Conservation (phyloP, 2,797 vertebrate genomes). For the Sebastes iracundus region DNA sequence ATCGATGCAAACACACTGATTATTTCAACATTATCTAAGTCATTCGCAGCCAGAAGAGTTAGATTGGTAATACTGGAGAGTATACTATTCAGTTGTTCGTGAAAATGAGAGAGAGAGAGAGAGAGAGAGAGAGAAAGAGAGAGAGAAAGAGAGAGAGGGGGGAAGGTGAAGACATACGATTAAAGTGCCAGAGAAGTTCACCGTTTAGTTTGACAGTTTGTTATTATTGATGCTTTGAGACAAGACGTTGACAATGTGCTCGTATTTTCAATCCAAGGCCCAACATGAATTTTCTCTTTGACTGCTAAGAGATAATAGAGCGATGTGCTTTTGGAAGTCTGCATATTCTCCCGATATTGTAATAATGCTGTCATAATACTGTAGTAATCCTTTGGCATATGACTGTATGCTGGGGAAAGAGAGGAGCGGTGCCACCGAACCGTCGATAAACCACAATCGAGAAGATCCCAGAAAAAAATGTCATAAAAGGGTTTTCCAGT, state of each 20-base stretch:
- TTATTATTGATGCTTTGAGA: conserved; percentile 48
- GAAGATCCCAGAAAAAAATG: background rate
- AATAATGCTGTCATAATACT: conserved; percentile 39
- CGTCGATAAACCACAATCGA: background rate
- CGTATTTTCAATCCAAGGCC: conserved; percentile 33
- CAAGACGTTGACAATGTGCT: conserved; percentile 52
- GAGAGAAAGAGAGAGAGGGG: background rate
- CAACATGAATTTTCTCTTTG: conserved; percentile 9
- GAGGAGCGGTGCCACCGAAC: conserved; percentile 18
- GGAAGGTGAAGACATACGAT: conserved; percentile 45
- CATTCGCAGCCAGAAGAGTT: conserved; percentile 48
- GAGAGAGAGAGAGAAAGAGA: conserved; percentile 2
- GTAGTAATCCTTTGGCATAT: conserved; percentile 73
- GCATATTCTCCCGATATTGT: conserved; percentile 5
- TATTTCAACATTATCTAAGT: conserved; percentile 56
- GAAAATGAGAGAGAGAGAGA: conserved; percentile 2
- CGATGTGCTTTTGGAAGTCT: conserved; percentile 35
- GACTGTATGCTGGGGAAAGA: conserved; percentile 56
- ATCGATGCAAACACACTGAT: conserved; percentile 54
- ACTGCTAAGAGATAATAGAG: conserved; percentile 4
- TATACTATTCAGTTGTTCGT: conserved; percentile 56
- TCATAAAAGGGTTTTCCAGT: background rate
- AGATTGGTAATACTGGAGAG: conserved; percentile 49
- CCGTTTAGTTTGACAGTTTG: conserved; percentile 38
- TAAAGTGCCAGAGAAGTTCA: conserved; percentile 68